A percentile compares a stretch with the other conserved stretches of the same genome.
Conservation (phyloP, 53 echinoderm and acorn worm genomes). For the Antedon mediterranea region DNA sequence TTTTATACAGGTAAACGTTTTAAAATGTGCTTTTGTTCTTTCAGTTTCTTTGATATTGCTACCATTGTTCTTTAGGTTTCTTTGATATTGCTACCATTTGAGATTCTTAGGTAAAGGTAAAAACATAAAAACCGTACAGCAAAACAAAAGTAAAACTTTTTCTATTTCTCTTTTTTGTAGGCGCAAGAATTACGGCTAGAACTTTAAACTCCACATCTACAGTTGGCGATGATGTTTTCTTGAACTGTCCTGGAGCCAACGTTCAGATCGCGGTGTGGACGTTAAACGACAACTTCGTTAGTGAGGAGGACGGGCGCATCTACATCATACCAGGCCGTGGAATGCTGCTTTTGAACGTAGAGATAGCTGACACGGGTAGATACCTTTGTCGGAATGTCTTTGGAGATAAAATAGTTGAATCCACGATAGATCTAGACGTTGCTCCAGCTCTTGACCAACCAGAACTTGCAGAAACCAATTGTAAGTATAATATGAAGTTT, state of each 20-base stretch:
- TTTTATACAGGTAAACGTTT: too few relatives aligned
- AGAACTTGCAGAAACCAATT: neutral
- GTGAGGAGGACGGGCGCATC: slow-evolving; percentile 30
- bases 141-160: too few relatives aligned
- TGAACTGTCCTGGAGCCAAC: neutral
- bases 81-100: too few relatives aligned
- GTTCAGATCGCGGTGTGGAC: neutral
- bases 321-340: slow-evolving; percentile 43
- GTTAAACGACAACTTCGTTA: neutral
- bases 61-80: too few relatives aligned
- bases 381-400: slow-evolving; percentile 27
- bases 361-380: slow-evolving; percentile 39
- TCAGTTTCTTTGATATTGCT: too few relatives aligned
- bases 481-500: neutral
- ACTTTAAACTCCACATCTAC: neutral
- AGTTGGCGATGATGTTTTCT: neutral
- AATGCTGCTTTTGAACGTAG: slow-evolving; percentile 49
- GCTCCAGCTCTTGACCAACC: neutral
- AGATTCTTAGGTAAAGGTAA: too few relatives aligned
- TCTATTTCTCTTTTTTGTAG: too few relatives aligned
- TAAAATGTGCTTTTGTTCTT: too few relatives aligned
- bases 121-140: too few relatives aligned
- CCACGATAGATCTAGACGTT: neutral
- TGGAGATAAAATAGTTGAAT: neutral
- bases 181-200: neutral